phyloP scores from a whole-genome alignment of 2,797 vertebrate species.

The Melanotaenia boesemani region DNA sequence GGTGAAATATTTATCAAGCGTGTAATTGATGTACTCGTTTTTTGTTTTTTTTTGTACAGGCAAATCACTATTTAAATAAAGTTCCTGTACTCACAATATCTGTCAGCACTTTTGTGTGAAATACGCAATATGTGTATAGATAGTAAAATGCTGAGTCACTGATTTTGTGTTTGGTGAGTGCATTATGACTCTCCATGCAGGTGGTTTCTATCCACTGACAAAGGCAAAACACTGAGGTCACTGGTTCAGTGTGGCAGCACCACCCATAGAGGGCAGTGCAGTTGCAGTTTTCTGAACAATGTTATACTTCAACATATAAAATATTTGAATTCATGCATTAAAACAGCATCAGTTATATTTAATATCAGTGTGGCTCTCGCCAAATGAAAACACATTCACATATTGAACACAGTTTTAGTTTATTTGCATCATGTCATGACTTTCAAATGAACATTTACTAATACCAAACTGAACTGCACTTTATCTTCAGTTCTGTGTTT shows the following conservation, averaged over 20 bases:
- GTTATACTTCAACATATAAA: not conserved
- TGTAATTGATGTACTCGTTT: slow-evolving; percentile 95
- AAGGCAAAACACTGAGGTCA: slow-evolving; percentile 6
- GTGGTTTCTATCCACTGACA: slow-evolving; percentile 23
- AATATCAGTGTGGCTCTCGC: not conserved
- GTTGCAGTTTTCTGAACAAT: not conserved
- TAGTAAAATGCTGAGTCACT: slow-evolving; percentile 30
- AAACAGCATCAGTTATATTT: not conserved
- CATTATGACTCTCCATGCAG: slow-evolving; percentile 11
- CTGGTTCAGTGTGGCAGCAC: not conserved
- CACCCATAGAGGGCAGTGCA: slow-evolving; percentile 7
- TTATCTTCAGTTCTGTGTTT: slow-evolving; percentile 31
- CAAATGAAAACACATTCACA: slow-evolving; percentile 29
- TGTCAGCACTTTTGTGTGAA: slow-evolving; percentile 18
- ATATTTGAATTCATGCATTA: not conserved
- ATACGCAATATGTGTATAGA: slow-evolving; percentile 4
- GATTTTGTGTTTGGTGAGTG: not conserved
- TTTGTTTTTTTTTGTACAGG: slow-evolving; percentile 90
- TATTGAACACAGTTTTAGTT: slow-evolving; percentile 49
- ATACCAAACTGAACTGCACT: slow-evolving; percentile 24
- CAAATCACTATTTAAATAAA: slow-evolving; percentile 99
- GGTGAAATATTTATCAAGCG: slow-evolving; percentile 96
- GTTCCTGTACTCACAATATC: slow-evolving; percentile 86
- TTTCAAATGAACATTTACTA: slow-evolving; percentile 30
- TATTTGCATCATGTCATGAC: slow-evolving; percentile 55